Conservation (phyloP, 2,888 invertebrate species). For the Ornithoptera alexandrae region DNA sequence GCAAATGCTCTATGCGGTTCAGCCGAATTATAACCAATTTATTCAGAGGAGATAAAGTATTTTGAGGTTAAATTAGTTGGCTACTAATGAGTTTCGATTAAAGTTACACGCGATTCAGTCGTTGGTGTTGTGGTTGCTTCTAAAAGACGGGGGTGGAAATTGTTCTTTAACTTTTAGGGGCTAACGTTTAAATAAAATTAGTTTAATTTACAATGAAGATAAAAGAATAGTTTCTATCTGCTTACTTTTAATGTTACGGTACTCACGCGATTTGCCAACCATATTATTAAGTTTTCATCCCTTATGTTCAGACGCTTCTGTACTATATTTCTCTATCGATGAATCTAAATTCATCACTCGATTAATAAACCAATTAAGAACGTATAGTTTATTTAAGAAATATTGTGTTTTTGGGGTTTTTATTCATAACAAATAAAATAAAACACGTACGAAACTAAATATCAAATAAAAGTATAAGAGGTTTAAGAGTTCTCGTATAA, state of each 20-base stretch:
- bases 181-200: constrained; percentile 16
- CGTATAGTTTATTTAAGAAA: no score
- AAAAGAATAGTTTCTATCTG: background rate
- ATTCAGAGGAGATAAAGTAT: constrained; percentile 27
- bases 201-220: constrained; percentile 4
- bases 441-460: no score
- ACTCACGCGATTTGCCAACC: no score
- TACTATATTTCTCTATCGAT: no score
- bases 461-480: no score
- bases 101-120: constrained; percentile 30
- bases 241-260: background rate
- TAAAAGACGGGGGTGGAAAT: constrained; percentile 14
- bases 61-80: constrained; percentile 29
- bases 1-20: constrained; percentile 24
- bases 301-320: no score
- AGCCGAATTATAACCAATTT: constrained; percentile 25
- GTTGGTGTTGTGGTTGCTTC: constrained; percentile 15
- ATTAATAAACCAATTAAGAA: no score
- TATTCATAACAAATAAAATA: no score
- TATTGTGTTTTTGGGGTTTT: no score
- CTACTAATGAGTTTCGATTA: constrained; percentile 28
- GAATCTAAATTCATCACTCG: no score
- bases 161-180: constrained; percentile 3
- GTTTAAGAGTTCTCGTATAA: no score
- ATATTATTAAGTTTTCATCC: no score